Percentiles rank a stretch among this genome's conserved stretches.
phyloP scores from a whole-genome alignment of 2,113 vertebrate species.

The Harpagus bidentatus region DNA sequence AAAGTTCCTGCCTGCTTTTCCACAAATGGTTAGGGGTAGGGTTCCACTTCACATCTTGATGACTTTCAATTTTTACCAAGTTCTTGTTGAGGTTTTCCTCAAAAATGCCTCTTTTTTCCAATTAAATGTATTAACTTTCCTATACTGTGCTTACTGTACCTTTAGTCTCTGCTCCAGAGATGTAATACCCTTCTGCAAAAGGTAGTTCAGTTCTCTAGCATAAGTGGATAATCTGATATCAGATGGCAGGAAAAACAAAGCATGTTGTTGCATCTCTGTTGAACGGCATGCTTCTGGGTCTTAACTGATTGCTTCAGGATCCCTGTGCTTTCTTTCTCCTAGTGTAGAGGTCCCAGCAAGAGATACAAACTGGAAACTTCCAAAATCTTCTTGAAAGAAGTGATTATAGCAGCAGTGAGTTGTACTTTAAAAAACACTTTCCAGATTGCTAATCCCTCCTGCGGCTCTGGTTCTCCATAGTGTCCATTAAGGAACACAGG shows the following conservation, averaged over 20 bases:
- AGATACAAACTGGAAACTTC: not conserved
- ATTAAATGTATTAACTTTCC: not conserved
- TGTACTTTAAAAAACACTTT: not conserved
- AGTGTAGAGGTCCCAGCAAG: too few relatives aligned
- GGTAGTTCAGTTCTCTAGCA: not conserved
- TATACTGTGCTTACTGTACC: not conserved
- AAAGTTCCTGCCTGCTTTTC: not conserved
- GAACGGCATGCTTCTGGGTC: not conserved
- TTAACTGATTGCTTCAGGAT: not conserved
- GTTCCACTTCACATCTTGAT: not conserved
- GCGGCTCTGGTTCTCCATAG: not conserved
- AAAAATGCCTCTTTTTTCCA: not conserved
- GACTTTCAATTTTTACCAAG: not conserved
- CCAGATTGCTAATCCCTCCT: not conserved
- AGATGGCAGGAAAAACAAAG: not conserved
- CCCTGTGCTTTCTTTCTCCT: not conserved
- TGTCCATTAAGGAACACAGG: not conserved
- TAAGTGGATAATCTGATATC: not conserved
- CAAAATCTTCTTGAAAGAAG: not conserved
- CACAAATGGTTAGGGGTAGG: not conserved
- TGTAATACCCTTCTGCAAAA: not conserved
- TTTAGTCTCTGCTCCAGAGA: not conserved
- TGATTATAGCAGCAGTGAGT: not conserved
- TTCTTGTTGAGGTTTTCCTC: not conserved
- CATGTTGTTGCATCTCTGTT: not conserved